Percentiles rank a stretch among this genome's conserved stretches.
Evolutionary conservation across 2,888 invertebrate genomes (phyloP).

Genomic region (Stramonita haemastoma): DNA sequence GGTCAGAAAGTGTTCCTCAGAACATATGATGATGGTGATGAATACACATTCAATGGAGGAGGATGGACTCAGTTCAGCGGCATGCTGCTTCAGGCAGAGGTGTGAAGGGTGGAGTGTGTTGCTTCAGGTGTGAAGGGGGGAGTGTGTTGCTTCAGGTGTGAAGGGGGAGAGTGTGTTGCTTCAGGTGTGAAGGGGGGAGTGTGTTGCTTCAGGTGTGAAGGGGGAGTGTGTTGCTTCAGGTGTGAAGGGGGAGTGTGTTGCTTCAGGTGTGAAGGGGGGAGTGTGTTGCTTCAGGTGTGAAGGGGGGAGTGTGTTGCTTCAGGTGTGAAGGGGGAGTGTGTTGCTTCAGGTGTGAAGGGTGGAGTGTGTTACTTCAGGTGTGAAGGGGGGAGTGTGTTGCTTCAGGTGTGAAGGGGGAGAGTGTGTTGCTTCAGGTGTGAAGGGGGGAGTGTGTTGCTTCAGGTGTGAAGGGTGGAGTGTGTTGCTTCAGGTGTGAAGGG

Average conservation of each 20-base stretch:
- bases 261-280: no score
- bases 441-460: neutral
- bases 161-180: no score
- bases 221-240: neutral
- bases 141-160: neutral
- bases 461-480: no score
- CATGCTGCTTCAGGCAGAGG: neutral
- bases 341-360: neutral
- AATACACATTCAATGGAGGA: neutral
- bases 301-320: neutral
- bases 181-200: neutral
- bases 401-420: no score
- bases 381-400: neutral
- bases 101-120: neutral
- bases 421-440: neutral
- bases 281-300: neutral
- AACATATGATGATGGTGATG: neutral
- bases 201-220: neutral
- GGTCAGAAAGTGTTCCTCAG: neutral
- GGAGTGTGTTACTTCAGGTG: neutral
- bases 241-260: neutral
- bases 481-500: neutral
- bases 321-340: no score
- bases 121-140: neutral
- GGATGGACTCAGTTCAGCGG: neutral